Conservation (phyloP, 2,888 invertebrate genomes). For the Drosophila flavopinicola region DNA sequence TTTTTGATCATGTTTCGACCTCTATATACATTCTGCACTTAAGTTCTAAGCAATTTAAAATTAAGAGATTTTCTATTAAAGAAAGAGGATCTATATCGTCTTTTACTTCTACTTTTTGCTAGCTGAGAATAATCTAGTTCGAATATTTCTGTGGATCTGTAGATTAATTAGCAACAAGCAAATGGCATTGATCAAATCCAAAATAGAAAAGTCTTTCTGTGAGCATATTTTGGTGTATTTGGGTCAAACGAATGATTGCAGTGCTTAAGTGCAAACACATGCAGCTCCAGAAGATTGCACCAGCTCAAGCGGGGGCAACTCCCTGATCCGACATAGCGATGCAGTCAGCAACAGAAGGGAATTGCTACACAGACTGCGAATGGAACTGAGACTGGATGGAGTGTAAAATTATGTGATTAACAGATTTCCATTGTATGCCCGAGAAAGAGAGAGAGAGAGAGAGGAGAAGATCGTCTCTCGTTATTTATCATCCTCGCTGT, state of each 20-base stretch:
- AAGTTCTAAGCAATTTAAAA: no score
- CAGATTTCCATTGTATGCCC: constrained; percentile 57
- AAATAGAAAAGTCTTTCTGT: constrained; percentile 19
- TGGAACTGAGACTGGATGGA: constrained; percentile 25
- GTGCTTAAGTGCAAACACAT: constrained; percentile 59
- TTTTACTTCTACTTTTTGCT: no score
- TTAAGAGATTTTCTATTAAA: no score
- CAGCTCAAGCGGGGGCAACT: constrained; percentile 16
- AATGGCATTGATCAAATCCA: constrained; percentile 1
- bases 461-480: constrained; percentile 31
- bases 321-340: background rate
- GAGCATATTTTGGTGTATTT: constrained; percentile 42
- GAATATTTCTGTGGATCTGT: no score
- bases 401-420: constrained; percentile 63
- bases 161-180: background rate
- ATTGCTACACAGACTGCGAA: constrained; percentile 10
- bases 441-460: constrained; percentile 5
- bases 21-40: no score
- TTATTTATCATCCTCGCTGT: constrained; percentile 72
- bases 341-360: constrained; percentile 5
- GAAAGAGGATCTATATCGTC: no score
- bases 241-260: constrained; percentile 54
- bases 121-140: no score
- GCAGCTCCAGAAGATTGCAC: constrained; percentile 30
- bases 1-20: no score